A percentile compares a stretch with the other conserved stretches of the same genome.
Evolutionary conservation across 2,888 invertebrate species (phyloP).

Genomic region (Euzophera pinguis): DNA sequence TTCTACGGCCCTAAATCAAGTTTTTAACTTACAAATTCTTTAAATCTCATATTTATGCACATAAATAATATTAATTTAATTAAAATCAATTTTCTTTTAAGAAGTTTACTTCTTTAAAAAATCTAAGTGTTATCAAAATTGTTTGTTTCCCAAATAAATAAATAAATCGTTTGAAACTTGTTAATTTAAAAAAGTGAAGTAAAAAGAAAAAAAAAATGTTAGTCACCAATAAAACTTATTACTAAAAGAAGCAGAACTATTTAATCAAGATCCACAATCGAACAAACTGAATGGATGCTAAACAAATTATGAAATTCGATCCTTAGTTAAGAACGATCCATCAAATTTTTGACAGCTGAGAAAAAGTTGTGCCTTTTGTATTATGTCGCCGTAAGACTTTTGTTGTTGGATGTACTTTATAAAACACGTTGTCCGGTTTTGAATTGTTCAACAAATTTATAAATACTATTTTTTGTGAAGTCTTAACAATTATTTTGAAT

Average conservation of each 20-base stretch:
- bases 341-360: conserved; percentile 66
- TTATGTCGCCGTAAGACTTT: conserved; percentile 30
- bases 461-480: background rate
- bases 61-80: too few relatives aligned
- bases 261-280: conserved; percentile 64
- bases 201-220: background rate
- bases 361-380: conserved; percentile 35
- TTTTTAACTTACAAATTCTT: too few relatives aligned
- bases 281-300: conserved; percentile 54
- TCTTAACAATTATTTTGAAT: too few relatives aligned
- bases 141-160: too few relatives aligned
- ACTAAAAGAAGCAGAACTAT: conserved; percentile 50
- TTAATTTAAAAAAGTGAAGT: background rate
- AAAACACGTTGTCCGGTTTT: conserved; percentile 7
- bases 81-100: too few relatives aligned
- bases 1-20: too few relatives aligned
- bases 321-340: conserved; percentile 56
- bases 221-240: conserved; percentile 6
- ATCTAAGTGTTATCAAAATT: too few relatives aligned
- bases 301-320: conserved; percentile 74
- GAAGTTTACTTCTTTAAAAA: too few relatives aligned
- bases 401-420: conserved; percentile 30
- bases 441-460: background rate
- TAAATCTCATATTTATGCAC: too few relatives aligned
- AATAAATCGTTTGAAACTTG: too few relatives aligned